These are phyloP conservation scores for Sylvicola cinctus DNA, from an alignment of 2,888 invertebrate genomes.

Conservation along the genomic window DNA sequence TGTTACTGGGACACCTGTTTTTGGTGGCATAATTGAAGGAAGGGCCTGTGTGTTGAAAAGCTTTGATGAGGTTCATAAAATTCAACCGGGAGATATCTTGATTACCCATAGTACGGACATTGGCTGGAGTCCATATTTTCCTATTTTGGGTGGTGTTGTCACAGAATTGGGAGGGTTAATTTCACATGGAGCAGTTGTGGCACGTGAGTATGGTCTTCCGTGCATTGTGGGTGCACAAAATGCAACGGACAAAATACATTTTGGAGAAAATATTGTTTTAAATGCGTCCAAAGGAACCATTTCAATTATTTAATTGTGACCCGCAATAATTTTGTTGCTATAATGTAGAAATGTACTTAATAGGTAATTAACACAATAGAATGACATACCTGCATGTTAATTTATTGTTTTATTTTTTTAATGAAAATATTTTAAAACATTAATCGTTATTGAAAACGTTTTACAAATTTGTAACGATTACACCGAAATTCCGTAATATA, in stretches of 20 bases:
- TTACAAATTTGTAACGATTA: too few species aligned
- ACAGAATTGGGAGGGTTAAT: constrained; percentile 68
- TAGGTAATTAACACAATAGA: too few species aligned
- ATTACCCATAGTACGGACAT: constrained; percentile 61
- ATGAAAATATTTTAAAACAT: too few species aligned
- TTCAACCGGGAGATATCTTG: constrained; percentile 46
- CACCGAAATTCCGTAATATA: too few species aligned
- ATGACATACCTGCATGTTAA: too few species aligned
- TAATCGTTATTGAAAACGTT: too few species aligned
- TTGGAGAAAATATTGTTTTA: constrained; percentile 39
- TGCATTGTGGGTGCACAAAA: constrained; percentile 54
- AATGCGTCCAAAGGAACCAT: constrained; percentile 27
- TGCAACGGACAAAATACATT: constrained; percentile 43
- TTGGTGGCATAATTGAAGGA: constrained; percentile 42
- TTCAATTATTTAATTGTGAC: too few species aligned
- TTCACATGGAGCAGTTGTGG: constrained; percentile 69
- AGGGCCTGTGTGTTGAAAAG: constrained; percentile 50
- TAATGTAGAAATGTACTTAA: too few species aligned
- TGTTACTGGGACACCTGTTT: constrained; percentile 46
- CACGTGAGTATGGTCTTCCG: constrained; percentile 64
- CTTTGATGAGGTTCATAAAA: constrained; percentile 36
- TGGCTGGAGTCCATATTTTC: constrained; percentile 73
- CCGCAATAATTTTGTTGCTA: too few species aligned
- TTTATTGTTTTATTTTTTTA: too few species aligned
- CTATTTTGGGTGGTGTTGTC: constrained; percentile 52